phyloP scores from a whole-genome alignment of 2,797 vertebrate genomes.

The Sebastolobus alascanus region DNA sequence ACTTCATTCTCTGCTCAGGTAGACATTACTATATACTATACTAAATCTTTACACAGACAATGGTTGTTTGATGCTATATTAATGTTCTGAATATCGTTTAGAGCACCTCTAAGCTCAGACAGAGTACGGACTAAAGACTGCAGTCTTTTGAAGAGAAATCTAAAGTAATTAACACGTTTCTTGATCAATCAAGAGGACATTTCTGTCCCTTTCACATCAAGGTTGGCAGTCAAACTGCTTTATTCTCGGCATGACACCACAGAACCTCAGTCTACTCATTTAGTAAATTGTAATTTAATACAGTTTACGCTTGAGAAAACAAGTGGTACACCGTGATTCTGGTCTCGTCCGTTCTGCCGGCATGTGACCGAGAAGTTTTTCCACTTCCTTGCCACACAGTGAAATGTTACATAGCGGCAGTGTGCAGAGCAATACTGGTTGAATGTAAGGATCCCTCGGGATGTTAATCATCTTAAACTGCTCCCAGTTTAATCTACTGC shows the following conservation, averaged over 20 bases:
- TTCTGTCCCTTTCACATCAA: conserved; percentile 6
- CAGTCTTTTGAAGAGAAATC: neutral
- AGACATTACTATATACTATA: too few species aligned
- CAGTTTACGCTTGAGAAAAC: conserved; percentile 24
- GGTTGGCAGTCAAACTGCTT: conserved; percentile 1
- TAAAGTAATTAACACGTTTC: conserved; percentile 15
- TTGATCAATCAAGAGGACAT: neutral
- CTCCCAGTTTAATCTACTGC: conserved; percentile 55
- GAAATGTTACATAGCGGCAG: neutral
- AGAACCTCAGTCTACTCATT: conserved; percentile 31
- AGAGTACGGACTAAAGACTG: neutral
- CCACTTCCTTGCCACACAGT: neutral
- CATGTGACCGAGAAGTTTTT: conserved; percentile 22
- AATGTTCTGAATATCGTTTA: too few species aligned
- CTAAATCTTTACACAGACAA: too few species aligned
- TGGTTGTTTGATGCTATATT: too few species aligned
- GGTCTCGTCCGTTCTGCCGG: conserved; percentile 2
- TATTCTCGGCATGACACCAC: conserved; percentile 26
- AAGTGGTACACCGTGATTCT: conserved; percentile 15
- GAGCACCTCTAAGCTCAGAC: too few species aligned
- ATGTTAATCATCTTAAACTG: conserved; percentile 54
- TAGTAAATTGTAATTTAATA: conserved; percentile 33
- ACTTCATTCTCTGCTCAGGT: too few species aligned
- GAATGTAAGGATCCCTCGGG: conserved; percentile 30
- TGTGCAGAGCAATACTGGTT: conserved; percentile 2